Percentiles rank a stretch among this genome's conserved stretches.
phyloP scores from a whole-genome alignment of 2,113 vertebrate genomes.

The Mastomys natalensis region DNA sequence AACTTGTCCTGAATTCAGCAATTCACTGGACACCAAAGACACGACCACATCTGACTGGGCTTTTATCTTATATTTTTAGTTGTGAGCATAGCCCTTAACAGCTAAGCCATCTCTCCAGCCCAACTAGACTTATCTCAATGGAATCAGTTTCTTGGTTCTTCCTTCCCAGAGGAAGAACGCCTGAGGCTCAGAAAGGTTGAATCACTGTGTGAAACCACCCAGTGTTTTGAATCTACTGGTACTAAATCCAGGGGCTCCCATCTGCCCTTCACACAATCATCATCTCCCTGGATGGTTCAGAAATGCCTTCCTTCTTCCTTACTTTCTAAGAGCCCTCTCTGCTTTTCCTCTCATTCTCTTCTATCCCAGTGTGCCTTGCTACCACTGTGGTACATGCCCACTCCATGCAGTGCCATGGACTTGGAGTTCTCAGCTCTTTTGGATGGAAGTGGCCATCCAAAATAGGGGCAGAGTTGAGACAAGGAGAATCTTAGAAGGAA shows the following conservation, averaged over 20 bases:
- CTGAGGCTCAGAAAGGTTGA: not conserved
- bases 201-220: not conserved
- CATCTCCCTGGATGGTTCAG: not conserved
- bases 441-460: fast-evolving
- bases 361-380: not conserved
- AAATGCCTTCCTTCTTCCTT: not conserved
- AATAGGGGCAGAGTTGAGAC: not conserved
- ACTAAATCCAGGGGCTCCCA: not conserved
- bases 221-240: not conserved
- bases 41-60: not conserved
- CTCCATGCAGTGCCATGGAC: not conserved
- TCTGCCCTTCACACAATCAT: fast-evolving
- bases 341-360: not conserved
- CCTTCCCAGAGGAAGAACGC: not conserved
- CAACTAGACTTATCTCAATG: not conserved
- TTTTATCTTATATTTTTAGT: not conserved
- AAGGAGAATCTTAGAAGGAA: not conserved
- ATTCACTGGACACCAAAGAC: not conserved
- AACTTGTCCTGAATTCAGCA: not conserved
- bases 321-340: not conserved
- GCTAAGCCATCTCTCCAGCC: too few relatives aligned
- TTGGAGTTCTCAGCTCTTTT: too few relatives aligned
- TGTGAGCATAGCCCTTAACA: too few relatives aligned
- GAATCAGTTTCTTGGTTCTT: not conserved
- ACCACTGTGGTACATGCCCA: fast-evolving